Evolutionary conservation across 2,888 invertebrate species (phyloP).

Genomic region (Mesopsocus fuscifrons): DNA sequence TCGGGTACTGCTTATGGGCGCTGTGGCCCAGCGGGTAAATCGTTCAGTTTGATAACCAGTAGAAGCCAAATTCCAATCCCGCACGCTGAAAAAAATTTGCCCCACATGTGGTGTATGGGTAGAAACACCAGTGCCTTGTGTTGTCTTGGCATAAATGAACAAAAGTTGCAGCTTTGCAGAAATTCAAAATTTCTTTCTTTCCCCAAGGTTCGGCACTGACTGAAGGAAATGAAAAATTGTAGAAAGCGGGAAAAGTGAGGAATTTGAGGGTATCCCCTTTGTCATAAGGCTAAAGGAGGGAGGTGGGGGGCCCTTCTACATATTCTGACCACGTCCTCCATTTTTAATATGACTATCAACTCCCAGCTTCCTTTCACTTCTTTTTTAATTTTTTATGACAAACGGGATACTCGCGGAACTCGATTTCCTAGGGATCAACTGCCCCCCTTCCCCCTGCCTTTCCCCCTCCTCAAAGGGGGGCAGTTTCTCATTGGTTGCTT

Average conservation of each 20-base stretch:
- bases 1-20: no score
- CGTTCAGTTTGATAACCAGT: no score
- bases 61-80: no score
- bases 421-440: not conserved
- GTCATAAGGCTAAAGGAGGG: not conserved
- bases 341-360: not conserved
- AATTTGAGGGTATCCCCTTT: not conserved
- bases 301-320: not conserved
- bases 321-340: not conserved
- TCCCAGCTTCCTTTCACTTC: not conserved
- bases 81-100: no score
- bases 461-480: no score
- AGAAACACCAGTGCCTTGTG: no score
- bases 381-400: not conserved
- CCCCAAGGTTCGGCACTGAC: no score
- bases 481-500: not conserved
- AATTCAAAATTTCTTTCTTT: no score
- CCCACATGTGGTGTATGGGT: no score
- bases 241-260: not conserved
- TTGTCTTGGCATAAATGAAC: no score
- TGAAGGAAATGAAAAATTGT: not conserved
- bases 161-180: no score
- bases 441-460: not conserved
- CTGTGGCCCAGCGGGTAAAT: no score
- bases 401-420: not conserved